Conservation (phyloP, 2,113 vertebrate genomes). For the Pseudopipra pipra region DNA sequence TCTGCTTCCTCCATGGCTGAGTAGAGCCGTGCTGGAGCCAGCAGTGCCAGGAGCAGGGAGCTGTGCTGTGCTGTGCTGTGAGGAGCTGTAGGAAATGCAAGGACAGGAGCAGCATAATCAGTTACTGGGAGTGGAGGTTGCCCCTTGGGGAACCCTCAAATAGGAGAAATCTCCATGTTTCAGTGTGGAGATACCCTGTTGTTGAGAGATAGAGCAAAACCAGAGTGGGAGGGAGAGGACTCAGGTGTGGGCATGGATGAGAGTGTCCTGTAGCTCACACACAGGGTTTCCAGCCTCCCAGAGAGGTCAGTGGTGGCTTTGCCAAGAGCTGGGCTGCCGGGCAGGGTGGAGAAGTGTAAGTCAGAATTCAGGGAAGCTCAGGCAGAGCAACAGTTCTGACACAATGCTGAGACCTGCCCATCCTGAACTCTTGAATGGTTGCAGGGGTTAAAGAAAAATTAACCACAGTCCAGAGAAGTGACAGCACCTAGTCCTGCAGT, state of each 20-base stretch:
- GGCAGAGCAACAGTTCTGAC: neutral
- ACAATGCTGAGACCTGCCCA: neutral
- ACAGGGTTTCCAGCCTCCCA: neutral
- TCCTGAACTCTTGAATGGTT: neutral
- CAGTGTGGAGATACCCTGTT: neutral
- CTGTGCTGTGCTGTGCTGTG: neutral
- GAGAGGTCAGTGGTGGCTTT: neutral
- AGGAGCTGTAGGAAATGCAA: neutral
- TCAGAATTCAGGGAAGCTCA: neutral
- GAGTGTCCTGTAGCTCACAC: neutral
- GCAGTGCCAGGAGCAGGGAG: neutral
- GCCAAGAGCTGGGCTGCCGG: neutral
- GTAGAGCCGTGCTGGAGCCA: neutral
- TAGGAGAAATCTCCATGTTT: neutral
- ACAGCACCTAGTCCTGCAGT: neutral
- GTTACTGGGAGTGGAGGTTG: neutral
- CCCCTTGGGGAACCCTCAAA: neutral
- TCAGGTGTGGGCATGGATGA: neutral
- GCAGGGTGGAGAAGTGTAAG: neutral
- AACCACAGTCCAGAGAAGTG: neutral
- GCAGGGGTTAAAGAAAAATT: neutral
- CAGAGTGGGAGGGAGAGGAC: neutral
- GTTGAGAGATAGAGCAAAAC: neutral
- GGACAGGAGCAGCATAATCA: neutral
- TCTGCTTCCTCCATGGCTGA: neutral